Conservation (phyloP, 2,888 invertebrate genomes). For the Automeris io region DNA sequence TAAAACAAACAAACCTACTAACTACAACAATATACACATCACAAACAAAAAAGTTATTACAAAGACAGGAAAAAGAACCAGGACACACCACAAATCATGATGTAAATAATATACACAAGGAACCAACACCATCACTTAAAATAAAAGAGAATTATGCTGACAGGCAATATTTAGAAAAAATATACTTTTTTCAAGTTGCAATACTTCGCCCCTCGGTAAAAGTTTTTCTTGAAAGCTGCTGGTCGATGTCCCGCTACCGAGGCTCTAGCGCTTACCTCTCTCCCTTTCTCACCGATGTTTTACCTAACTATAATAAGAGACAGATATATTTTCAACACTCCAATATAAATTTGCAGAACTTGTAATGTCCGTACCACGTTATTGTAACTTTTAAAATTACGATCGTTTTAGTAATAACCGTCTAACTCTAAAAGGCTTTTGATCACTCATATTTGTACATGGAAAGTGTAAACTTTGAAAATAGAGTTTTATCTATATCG, state of each 20-base stretch:
- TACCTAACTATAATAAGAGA: slow-evolving; percentile 43
- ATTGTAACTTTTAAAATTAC: slow-evolving; percentile 58
- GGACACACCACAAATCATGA: too few relatives aligned
- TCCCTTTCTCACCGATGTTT: slow-evolving; percentile 38
- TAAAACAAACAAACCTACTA: too few relatives aligned
- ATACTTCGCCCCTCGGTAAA: slow-evolving; percentile 31
- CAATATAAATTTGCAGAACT: slow-evolving; percentile 60
- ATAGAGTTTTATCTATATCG: slow-evolving; percentile 37
- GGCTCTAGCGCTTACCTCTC: slow-evolving; percentile 47
- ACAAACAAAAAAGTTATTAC: too few relatives aligned
- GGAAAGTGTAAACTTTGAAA: slow-evolving; percentile 22
- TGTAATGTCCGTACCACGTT: slow-evolving; percentile 59
- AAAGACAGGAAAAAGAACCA: too few relatives aligned
- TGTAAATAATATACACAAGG: too few relatives aligned
- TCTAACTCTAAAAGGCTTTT: slow-evolving; percentile 36
- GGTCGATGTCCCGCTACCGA: slow-evolving; percentile 75
- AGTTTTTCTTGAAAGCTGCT: slow-evolving; percentile 75
- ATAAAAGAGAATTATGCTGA: too few relatives aligned
- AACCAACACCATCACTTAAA: too few relatives aligned
- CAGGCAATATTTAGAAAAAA: too few relatives aligned
- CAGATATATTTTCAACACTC: slow-evolving; percentile 26
- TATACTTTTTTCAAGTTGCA: slow-evolving; percentile 43
- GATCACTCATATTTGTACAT: slow-evolving; percentile 17
- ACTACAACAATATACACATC: too few relatives aligned
- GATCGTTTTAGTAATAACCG: slow-evolving; percentile 50